These are phyloP conservation scores for Brienomyrus brachyistius DNA, from an alignment of 2,113 vertebrate species.

Conservation along the genomic window DNA sequence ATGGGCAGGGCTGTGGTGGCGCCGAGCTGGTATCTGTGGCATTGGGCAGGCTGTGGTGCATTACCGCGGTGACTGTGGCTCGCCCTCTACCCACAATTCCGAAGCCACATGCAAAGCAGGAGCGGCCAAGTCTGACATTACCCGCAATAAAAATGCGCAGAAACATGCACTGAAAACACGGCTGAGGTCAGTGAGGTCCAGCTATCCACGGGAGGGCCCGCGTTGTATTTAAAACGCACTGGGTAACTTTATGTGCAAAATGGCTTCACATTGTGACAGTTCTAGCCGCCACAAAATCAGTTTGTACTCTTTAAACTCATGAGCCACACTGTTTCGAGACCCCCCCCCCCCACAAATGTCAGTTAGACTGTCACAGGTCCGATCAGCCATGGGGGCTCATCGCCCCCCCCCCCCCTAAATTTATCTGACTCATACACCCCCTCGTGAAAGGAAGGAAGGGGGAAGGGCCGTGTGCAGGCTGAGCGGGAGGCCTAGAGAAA, in stretches of 20 bases:
- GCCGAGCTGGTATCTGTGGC: neutral
- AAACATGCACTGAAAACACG: neutral
- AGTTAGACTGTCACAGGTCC: neutral
- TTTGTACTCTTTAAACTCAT: neutral
- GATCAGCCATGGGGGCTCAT: neutral
- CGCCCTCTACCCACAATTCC: conserved; percentile 20
- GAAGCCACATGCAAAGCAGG: conserved; percentile 22
- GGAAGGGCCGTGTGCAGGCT: neutral
- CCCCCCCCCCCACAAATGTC: neutral
- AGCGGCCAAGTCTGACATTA: neutral
- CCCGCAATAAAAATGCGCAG: neutral
- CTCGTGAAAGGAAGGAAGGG: neutral
- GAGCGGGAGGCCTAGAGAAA: neutral
- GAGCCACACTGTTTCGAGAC: neutral
- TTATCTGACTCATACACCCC: conserved; percentile 17
- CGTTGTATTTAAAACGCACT: neutral
- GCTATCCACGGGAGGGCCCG: neutral
- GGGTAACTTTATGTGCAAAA: neutral
- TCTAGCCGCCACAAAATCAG: neutral
- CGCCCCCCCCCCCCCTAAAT: neutral
- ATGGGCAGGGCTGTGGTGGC: neutral
- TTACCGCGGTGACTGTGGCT: conserved; percentile 21
- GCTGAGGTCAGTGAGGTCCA: neutral
- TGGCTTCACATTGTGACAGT: neutral
- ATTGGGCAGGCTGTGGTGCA: conserved; percentile 22